phyloP scores from a whole-genome alignment of 2,113 vertebrate genomes.

The Gymnarchus niloticus region DNA sequence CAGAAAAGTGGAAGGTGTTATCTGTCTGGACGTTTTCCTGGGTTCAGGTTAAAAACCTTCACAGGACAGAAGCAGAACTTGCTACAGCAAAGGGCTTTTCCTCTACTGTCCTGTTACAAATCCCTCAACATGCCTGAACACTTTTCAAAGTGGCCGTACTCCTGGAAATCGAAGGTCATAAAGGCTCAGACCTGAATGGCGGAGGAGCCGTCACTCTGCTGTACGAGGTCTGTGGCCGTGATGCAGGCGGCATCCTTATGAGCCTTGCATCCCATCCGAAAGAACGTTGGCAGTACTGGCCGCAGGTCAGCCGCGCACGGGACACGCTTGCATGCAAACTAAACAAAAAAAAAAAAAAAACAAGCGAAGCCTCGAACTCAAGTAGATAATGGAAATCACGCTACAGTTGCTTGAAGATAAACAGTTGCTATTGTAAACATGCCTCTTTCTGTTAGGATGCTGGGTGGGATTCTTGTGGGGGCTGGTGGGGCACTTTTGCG shows the following conservation, averaged over 20 bases:
- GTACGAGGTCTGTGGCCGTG: too few relatives aligned
- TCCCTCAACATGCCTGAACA: neutral
- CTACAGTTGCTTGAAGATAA: conserved; percentile 8
- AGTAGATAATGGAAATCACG: neutral
- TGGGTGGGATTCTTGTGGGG: neutral
- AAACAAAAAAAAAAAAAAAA: too few relatives aligned
- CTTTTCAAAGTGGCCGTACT: neutral
- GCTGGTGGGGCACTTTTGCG: neutral
- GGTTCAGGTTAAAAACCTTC: neutral
- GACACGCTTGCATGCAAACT: conserved; percentile 21
- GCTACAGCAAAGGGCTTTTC: neutral
- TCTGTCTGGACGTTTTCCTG: neutral
- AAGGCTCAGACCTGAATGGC: neutral
- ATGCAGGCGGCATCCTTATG: neutral
- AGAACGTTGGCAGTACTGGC: conserved; percentile 13
- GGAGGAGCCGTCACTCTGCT: too few relatives aligned
- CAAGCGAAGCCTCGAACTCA: neutral
- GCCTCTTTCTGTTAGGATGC: neutral
- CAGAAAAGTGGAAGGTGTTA: neutral
- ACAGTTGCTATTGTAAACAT: neutral
- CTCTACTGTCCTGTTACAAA: neutral
- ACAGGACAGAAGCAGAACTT: neutral
- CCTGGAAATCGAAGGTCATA: neutral
- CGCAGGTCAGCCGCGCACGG: neutral
- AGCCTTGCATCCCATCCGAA: neutral